Percentiles rank a stretch among this genome's conserved stretches.
These are phyloP conservation scores for Noctua janthina DNA, from an alignment of 2,888 invertebrate species.

Conservation along the genomic window DNA sequence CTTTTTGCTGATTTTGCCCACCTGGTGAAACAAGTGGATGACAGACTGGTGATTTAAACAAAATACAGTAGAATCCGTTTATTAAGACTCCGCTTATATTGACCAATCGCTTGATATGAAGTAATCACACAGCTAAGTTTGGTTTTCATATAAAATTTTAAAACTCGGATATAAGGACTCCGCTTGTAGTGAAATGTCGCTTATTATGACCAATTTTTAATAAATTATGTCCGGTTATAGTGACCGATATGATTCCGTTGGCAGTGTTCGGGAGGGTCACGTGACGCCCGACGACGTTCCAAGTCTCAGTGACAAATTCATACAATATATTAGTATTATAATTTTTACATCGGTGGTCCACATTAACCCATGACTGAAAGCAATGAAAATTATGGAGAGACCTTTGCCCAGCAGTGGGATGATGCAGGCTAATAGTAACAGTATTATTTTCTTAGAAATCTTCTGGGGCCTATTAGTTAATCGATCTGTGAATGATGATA, in stretches of 20 bases:
- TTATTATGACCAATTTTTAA: too few species aligned
- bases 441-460: neutral
- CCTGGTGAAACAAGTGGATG: conserved; percentile 72
- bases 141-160: too few species aligned
- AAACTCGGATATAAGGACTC: too few species aligned
- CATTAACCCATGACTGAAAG: neutral
- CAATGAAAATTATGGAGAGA: neutral
- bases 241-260: too few species aligned
- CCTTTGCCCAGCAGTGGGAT: neutral
- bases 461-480: neutral
- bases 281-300: too few species aligned
- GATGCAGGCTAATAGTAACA: neutral
- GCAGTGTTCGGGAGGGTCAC: too few species aligned
- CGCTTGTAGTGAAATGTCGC: neutral
- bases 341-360: neutral
- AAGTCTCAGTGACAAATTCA: too few species aligned
- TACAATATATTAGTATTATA: neutral
- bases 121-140: too few species aligned
- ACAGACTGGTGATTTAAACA: neutral
- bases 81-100: too few species aligned
- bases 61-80: too few species aligned
- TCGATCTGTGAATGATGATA: neutral
- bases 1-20: conserved; percentile 82
- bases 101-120: too few species aligned
- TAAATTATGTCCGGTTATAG: neutral